Evolutionary conservation across 1,140 invertebrate genomes (phyloP).

Genomic region (Probaryconus sp.): DNA sequence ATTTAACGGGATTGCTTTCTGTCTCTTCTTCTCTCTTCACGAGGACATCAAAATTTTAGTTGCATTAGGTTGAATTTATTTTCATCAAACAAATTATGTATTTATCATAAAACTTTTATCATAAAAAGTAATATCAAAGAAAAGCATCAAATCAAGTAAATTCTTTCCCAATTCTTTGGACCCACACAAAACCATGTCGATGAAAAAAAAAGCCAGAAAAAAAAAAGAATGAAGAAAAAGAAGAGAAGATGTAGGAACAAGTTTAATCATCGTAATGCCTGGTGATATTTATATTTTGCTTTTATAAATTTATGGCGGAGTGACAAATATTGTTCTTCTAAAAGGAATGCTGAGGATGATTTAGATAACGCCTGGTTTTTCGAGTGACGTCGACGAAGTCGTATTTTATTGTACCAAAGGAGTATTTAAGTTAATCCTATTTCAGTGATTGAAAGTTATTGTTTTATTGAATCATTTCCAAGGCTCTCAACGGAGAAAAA

Average conservation of each 20-base stretch:
- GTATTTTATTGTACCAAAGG: constrained; percentile 12
- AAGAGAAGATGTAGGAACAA: constrained; percentile 1
- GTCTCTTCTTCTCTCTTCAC: constrained; percentile 15
- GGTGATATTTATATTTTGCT: constrained; percentile 48
- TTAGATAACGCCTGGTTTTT: constrained; percentile 27
- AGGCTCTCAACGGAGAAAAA: too few relatives aligned
- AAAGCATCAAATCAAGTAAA: too few relatives aligned
- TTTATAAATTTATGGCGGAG: constrained; percentile 43
- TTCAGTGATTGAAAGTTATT: too few relatives aligned
- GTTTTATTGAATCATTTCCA: too few relatives aligned
- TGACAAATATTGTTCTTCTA: constrained; percentile 48
- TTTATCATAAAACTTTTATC: too few relatives aligned
- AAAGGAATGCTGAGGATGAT: constrained; percentile 39
- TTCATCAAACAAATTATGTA: too few relatives aligned
- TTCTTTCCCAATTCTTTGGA: constrained; percentile 13
- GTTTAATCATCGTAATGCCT: constrained; percentile 47
- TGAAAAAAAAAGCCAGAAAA: neutral
- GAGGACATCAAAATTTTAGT: too few relatives aligned
- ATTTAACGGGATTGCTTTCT: constrained; percentile 57
- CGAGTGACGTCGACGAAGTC: too few relatives aligned
- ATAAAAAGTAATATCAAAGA: too few relatives aligned
- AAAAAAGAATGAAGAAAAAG: neutral
- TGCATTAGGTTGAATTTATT: too few relatives aligned
- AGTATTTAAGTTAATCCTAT: constrained; percentile 5
- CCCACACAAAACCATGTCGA: neutral